Conservation (phyloP, 2,797 vertebrate genomes). For the Melanotaenia parkinsoni region DNA sequence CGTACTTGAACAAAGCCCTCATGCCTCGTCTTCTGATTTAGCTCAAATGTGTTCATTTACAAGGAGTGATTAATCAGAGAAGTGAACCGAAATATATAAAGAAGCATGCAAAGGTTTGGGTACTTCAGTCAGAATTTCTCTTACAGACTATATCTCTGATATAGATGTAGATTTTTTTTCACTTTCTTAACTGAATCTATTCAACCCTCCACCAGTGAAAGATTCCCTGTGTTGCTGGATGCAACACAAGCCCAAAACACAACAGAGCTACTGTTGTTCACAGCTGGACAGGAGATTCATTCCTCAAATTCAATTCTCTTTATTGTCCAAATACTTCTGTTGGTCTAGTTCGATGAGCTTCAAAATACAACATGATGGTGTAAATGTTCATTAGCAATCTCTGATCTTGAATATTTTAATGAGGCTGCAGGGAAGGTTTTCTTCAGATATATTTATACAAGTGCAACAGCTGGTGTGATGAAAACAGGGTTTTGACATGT, state of each 20-base stretch:
- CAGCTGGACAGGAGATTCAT: not conserved
- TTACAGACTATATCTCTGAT: not conserved
- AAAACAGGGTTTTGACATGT: not conserved
- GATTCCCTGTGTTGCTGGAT: not conserved
- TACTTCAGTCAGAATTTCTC: not conserved
- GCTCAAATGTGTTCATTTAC: slow-evolving; percentile 39
- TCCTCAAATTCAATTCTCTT: not conserved
- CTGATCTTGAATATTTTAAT: not conserved
- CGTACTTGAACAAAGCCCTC: slow-evolving; percentile 49
- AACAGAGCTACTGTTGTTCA: not conserved
- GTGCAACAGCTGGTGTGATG: not conserved
- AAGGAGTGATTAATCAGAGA: not conserved
- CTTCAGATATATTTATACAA: not conserved
- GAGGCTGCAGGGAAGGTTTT: not conserved
- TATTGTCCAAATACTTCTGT: not conserved
- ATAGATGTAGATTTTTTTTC: not conserved
- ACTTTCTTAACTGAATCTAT: not conserved
- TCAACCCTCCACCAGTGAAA: not conserved
- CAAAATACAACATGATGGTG: not conserved
- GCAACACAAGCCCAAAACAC: not conserved
- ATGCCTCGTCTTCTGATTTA: slow-evolving; percentile 31
- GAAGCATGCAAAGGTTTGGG: not conserved
- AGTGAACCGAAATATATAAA: not conserved
- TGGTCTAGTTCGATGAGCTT: not conserved
- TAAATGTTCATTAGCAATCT: not conserved